Evolutionary conservation across 2,888 invertebrate species (phyloP).

Genomic region (Aproaerema taeniolella): DNA sequence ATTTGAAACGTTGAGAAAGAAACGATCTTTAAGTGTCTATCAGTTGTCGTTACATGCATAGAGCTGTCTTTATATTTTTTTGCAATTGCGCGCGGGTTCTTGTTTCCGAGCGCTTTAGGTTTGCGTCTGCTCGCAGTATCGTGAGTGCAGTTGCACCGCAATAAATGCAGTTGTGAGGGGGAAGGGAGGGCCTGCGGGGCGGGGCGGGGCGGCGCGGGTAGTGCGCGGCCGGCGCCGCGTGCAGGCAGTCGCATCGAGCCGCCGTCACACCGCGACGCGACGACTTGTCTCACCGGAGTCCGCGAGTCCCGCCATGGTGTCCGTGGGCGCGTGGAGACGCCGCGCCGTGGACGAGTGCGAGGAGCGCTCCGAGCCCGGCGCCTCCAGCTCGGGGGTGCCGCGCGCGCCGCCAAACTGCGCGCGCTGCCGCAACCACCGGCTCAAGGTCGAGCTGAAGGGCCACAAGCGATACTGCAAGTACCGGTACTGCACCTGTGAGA

Average conservation of each 20-base stretch:
- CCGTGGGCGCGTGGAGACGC: slow-evolving; percentile 68
- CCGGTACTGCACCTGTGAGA: slow-evolving; percentile 89
- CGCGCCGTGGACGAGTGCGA: slow-evolving; percentile 68
- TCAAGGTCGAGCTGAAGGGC: slow-evolving; percentile 91
- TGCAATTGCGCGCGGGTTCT: slow-evolving; percentile 20
- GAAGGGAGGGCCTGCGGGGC: slow-evolving; percentile 37
- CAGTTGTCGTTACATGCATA: no score
- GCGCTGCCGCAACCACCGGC: slow-evolving; percentile 93
- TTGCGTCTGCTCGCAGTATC: no score
- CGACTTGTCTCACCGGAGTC: slow-evolving; percentile 60
- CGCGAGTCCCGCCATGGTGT: slow-evolving; percentile 67
- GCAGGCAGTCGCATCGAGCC: slow-evolving; percentile 63
- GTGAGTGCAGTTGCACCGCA: no score
- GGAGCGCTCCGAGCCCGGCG: slow-evolving; percentile 66
- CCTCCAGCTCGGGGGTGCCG: slow-evolving; percentile 78
- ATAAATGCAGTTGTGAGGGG: slow-evolving; percentile 53
- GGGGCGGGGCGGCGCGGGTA: slow-evolving; percentile 44
- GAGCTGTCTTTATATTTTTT: no score
- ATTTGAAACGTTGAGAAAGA: no score
- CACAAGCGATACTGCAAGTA: slow-evolving; percentile 95
- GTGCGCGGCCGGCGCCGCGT: slow-evolving; percentile 34
- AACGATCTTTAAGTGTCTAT: no score
- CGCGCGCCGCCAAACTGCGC: slow-evolving; percentile 95
- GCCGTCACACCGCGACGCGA: slow-evolving; percentile 68
- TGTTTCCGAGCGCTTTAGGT: no score